These are phyloP conservation scores for Hylaeus anthracinus DNA, from an alignment of 1,140 invertebrate genomes.

Conservation along the genomic window DNA sequence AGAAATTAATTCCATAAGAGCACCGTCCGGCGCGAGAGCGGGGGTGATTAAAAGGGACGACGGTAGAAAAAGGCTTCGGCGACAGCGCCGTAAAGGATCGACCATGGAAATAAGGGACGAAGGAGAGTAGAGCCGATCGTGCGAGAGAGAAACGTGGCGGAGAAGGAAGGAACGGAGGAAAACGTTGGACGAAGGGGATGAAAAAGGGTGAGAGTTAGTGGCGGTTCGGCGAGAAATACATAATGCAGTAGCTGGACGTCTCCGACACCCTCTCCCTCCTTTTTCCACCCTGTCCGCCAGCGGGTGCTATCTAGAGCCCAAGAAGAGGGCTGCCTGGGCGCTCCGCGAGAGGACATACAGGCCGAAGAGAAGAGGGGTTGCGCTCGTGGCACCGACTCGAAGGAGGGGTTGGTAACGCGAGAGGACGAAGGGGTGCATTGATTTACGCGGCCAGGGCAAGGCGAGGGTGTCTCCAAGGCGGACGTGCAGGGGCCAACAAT, in stretches of 20 bases:
- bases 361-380: constrained; percentile 30
- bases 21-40: constrained; percentile 7
- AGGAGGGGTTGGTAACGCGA: constrained; percentile 58
- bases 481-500: constrained; percentile 78
- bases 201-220: constrained; percentile 66
- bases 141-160: constrained; percentile 30
- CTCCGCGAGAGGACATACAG: constrained; percentile 39
- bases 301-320: constrained; percentile 26
- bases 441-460: constrained; percentile 76
- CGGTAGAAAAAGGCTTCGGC: constrained; percentile 32
- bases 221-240: constrained; percentile 77
- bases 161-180: constrained; percentile 44
- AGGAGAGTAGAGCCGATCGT: background rate
- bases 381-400: constrained; percentile 17
- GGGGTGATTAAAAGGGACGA: constrained; percentile 50
- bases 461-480: constrained; percentile 76
- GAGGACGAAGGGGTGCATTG: constrained; percentile 74
- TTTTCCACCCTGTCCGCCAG: background rate
- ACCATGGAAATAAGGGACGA: constrained; percentile 27
- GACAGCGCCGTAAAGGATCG: constrained; percentile 24
- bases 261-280: constrained; percentile 76
- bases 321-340: constrained; percentile 40
- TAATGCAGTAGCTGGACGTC: constrained; percentile 81
- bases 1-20: constrained; percentile 46
- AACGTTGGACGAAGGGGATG: constrained; percentile 32